These are phyloP conservation scores for Clarias macrocephalus DNA, from an alignment of 2,113 vertebrate genomes.

Conservation along the genomic window DNA sequence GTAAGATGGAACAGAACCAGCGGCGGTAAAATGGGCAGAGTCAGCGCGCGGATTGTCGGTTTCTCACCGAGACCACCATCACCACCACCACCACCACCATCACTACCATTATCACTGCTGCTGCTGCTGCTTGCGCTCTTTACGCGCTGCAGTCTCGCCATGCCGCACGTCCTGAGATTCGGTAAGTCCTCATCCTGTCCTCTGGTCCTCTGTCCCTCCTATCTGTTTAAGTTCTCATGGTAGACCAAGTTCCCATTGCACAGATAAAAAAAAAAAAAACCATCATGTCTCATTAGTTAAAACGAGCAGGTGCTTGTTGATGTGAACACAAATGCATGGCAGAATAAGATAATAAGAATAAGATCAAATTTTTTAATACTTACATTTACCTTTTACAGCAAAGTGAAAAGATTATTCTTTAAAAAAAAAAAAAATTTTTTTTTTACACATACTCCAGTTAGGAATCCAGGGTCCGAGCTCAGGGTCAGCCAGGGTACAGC, in stretches of 20 bases:
- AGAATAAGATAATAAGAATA: no score
- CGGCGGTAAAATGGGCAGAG: slow-evolving; percentile 95
- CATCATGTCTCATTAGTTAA: neutral
- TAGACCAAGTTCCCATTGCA: neutral
- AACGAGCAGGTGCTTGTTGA: neutral
- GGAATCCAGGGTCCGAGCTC: no score
- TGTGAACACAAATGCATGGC: neutral
- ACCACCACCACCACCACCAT: no score
- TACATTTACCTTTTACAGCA: no score
- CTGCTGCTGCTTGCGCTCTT: slow-evolving; percentile 88
- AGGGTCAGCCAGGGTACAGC: no score
- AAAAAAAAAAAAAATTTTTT: no score
- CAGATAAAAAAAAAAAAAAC: no score
- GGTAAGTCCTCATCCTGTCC: slow-evolving; percentile 77
- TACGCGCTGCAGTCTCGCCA: slow-evolving; percentile 93
- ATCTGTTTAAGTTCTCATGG: neutral
- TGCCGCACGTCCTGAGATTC: slow-evolving; percentile 97
- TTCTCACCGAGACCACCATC: slow-evolving; percentile 75
- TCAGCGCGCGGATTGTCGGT: slow-evolving; percentile 86
- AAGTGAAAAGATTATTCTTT: no score
- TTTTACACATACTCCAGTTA: no score
- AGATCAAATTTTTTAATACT: no score
- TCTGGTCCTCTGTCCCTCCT: no score
- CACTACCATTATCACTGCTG: slow-evolving; percentile 75
- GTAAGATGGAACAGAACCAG: slow-evolving; percentile 39